Evolutionary conservation across 2,888 invertebrate genomes (phyloP).

Genomic region (Pycnomerus fuliginosus): DNA sequence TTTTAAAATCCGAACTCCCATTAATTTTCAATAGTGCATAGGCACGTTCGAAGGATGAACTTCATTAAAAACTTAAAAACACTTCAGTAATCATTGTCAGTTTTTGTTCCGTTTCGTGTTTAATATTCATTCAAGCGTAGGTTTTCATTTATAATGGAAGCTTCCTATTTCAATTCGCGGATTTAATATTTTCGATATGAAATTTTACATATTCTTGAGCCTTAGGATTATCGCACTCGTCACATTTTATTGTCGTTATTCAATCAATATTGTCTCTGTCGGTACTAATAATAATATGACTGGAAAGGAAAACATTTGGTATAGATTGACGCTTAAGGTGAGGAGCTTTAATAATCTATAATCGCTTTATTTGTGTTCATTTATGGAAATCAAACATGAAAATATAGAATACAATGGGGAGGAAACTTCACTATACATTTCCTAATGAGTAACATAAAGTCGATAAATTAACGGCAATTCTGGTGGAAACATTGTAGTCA

Average conservation of each 20-base stretch:
- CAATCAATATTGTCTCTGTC: too few species aligned
- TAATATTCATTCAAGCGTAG: constrained; percentile 12
- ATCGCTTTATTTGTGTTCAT: constrained; percentile 15
- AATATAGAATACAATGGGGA: constrained; percentile 5
- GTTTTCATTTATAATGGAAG: constrained; percentile 14
- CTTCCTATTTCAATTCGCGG: constrained; percentile 15
- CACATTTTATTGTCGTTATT: too few species aligned
- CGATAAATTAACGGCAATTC: constrained; percentile 1
- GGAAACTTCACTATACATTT: constrained; percentile 3
- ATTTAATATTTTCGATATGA: too few species aligned
- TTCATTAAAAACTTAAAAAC: constrained; percentile 18
- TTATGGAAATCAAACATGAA: constrained; percentile 11
- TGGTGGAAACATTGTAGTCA: constrained; percentile 7
- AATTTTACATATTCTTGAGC: too few species aligned
- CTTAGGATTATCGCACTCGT: too few species aligned
- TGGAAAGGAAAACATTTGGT: too few species aligned
- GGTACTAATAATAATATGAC: too few species aligned
- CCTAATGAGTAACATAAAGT: constrained; percentile 12
- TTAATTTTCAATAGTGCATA: too few species aligned
- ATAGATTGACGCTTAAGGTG: too few species aligned
- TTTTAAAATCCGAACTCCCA: too few species aligned
- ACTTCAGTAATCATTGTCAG: constrained; percentile 13
- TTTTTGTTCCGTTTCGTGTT: constrained; percentile 12
- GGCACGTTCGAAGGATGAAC: constrained; percentile 9
- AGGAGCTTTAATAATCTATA: too few species aligned